phyloP scores from a whole-genome alignment of 2,113 vertebrate species.

The Calcarius ornatus region DNA sequence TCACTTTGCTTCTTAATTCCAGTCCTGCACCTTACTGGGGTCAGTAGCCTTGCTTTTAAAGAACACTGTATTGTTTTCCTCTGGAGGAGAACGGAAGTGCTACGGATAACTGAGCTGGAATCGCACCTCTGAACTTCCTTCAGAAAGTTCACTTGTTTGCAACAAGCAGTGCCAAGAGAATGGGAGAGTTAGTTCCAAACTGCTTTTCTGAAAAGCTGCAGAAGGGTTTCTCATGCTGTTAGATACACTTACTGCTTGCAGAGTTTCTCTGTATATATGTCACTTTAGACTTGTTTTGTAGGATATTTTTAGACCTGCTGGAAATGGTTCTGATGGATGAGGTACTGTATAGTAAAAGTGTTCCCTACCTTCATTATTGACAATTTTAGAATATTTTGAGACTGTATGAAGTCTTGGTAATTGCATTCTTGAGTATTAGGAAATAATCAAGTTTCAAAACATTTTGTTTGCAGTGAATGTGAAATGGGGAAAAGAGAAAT shows the following conservation, averaged over 20 bases:
- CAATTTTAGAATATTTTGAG: background rate
- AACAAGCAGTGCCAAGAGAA: background rate
- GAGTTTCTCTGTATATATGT: accelerated
- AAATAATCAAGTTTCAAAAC: slow-evolving; percentile 10
- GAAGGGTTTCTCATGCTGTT: background rate
- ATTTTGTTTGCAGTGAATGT: slow-evolving; percentile 85
- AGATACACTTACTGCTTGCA: background rate
- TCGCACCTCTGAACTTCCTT: accelerated
- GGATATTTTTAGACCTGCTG: background rate
- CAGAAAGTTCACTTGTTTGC: background rate
- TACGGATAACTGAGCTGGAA: background rate
- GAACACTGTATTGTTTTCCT: background rate
- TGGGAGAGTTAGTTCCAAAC: background rate
- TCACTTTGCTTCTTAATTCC: background rate
- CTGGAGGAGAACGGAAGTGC: background rate
- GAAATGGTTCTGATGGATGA: background rate
- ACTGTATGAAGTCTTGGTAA: background rate
- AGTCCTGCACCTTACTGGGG: background rate
- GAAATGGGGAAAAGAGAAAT: slow-evolving; percentile 99
- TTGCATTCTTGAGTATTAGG: background rate
- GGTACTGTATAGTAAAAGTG: background rate
- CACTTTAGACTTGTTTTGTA: background rate
- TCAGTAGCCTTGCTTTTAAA: background rate
- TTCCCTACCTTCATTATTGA: background rate
- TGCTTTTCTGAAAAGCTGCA: background rate